Evolutionary conservation across 1,140 invertebrate genomes (phyloP), one percentile per base, ranked within the genome.

Genomic region (Drosophila athabasca): DNA sequence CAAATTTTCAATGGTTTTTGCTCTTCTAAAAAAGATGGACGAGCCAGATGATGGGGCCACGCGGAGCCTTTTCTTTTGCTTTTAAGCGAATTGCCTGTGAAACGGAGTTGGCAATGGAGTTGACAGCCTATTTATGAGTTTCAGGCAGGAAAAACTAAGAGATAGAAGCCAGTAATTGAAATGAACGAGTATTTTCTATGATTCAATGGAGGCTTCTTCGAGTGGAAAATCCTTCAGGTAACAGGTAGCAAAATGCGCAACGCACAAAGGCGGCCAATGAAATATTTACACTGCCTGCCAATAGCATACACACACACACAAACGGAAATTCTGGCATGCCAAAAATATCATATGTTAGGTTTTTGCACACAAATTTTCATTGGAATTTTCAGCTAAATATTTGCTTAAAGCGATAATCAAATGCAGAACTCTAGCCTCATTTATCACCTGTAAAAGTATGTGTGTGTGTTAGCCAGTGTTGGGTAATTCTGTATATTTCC

Each of bases 371-470:
- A 76, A 67, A 67, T 66, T 82, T 51, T 17, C 19, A 19, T 43
- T 43, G 22, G 48, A 49, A 52, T 46, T 61, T 51, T 24, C 43
- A 26, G 51, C 50, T 69, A 65, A 44, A 68, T 64, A 78, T 83
- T 82, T 78, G 74, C 71, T 75, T 68, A 61, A 87, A 72, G 31
- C 67, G 82, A 87, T 85, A 85, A 81, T 85, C 73, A 85, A 85
- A 85, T 87, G 78, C 82, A 78, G 65, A 60, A 53, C 49, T 39
- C 54, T 45, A 74, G 62, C 66, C 65, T 78, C 79, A 85, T 85
- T 81, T 85, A 87, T 85, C 70, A 87, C 62, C 59, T 39, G 35
- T 31, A 31, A 6, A 4, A 24, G 29, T 22, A 45, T 29, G 50
- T 45, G 55, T 44, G 45, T 55, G 39, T 61, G 29, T n/a, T 35